Percentiles rank a stretch among this genome's conserved stretches.
phyloP scores from a whole-genome alignment of 35 echinoderm and acorn worm genomes.

The Lytechinus variegatus region DNA sequence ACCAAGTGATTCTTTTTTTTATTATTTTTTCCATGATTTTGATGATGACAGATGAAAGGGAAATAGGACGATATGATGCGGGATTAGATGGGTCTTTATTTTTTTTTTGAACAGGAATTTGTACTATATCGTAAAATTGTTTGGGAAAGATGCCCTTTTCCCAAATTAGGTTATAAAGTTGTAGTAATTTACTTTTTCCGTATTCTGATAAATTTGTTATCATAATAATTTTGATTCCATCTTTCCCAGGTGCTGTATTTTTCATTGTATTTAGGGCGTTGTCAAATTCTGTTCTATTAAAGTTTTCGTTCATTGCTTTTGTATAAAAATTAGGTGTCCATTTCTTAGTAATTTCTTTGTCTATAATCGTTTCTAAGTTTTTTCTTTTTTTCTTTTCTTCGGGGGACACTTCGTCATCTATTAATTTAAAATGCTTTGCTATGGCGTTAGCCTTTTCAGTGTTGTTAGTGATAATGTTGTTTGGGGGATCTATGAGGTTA shows the following conservation, averaged over 20 bases:
- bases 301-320: neutral
- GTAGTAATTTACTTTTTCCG: neutral
- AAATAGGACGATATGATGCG: slow-evolving; percentile 35
- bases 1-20: slow-evolving; percentile 22
- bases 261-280: neutral
- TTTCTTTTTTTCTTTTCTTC: neutral
- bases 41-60: neutral
- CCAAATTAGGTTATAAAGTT: neutral
- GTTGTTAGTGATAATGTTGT: neutral
- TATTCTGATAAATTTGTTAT: neutral
- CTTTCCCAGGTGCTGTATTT: too few relatives aligned
- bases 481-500: neutral
- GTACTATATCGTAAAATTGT: neutral
- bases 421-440: neutral
- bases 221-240: neutral
- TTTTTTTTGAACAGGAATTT: slow-evolving; percentile 9
- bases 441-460: neutral
- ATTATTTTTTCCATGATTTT: slow-evolving; percentile 60
- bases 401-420: neutral
- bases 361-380: neutral
- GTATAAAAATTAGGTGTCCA: neutral
- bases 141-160: neutral
- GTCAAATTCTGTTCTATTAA: neutral
- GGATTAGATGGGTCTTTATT: slow-evolving; percentile 38
- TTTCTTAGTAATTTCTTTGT: neutral